Conservation (phyloP, 2,113 vertebrate species). For the Cranoglanis bouderius region DNA sequence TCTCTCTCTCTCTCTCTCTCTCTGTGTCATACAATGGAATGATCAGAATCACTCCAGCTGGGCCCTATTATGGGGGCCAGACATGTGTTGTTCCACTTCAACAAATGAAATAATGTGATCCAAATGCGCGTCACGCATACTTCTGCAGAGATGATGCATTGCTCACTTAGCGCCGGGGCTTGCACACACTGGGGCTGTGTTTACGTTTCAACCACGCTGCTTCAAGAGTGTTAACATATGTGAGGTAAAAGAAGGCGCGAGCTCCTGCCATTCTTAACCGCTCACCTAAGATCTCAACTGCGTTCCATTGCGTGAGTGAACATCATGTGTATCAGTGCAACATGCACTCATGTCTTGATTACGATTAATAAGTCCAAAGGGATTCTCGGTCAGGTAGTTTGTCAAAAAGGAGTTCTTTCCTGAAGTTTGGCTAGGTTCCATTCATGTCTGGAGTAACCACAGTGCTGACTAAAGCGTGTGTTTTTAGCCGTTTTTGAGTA, state of each 20-base stretch:
- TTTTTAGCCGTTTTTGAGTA: constrained; percentile 13
- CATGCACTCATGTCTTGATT: constrained; percentile 44
- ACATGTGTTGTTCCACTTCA: constrained; percentile 53
- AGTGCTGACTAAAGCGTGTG: constrained; percentile 4
- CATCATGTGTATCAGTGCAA: background rate
- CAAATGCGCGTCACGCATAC: constrained; percentile 54
- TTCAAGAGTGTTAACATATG: constrained; percentile 54
- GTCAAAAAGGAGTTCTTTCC: constrained; percentile 48
- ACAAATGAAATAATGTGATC: constrained; percentile 58
- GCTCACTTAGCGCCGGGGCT: constrained; percentile 43
- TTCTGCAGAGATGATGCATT: constrained; percentile 57
- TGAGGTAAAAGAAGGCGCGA: constrained; percentile 32
- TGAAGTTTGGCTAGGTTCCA: constrained; percentile 29
- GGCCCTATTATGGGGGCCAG: constrained; percentile 54
- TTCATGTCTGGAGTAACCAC: constrained; percentile 15
- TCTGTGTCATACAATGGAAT: constrained; percentile 19
- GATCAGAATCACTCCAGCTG: constrained; percentile 46
- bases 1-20: constrained; percentile 7
- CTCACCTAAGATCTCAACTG: constrained; percentile 42
- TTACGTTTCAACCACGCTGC: constrained; percentile 47
- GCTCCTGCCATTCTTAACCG: constrained; percentile 36
- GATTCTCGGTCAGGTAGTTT: constrained; percentile 46
- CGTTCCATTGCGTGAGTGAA: constrained; percentile 39
- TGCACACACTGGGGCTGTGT: constrained; percentile 38
- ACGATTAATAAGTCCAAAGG: constrained; percentile 51